These are phyloP conservation scores for Acipenser transmontanus DNA, from an alignment of 2,797 vertebrate genomes.

Conservation along the genomic window DNA sequence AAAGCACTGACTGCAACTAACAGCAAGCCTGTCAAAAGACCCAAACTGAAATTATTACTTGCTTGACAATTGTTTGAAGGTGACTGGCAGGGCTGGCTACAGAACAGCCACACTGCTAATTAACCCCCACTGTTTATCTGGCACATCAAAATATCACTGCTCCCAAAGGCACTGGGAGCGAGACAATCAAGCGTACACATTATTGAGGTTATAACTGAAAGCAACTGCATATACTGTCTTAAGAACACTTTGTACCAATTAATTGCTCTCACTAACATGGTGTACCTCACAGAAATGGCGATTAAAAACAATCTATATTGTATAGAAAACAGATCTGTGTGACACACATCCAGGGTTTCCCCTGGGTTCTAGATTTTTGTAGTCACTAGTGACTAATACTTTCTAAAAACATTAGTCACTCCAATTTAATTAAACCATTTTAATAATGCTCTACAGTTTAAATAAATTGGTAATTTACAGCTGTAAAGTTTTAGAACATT, in stretches of 20 bases:
- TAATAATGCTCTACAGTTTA: too few relatives aligned
- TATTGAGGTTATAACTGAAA: not conserved
- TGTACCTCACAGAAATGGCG: not conserved
- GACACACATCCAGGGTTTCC: not conserved
- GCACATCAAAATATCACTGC: slow-evolving; percentile 7
- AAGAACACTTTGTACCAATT: not conserved
- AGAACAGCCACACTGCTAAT: slow-evolving; percentile 9
- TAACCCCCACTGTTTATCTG: slow-evolving; percentile 11
- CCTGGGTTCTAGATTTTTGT: too few relatives aligned
- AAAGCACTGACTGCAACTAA: too few relatives aligned
- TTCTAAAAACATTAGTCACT: too few relatives aligned
- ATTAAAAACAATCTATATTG: not conserved
- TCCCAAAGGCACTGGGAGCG: slow-evolving; percentile 7
- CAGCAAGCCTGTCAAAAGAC: too few relatives aligned
- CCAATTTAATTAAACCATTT: too few relatives aligned
- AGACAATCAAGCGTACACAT: slow-evolving; percentile 5
- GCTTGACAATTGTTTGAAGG: slow-evolving; percentile 6
- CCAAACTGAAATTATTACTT: not conserved
- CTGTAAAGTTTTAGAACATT: too few relatives aligned
- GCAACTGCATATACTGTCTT: not conserved
- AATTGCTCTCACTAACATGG: not conserved
- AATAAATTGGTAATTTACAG: too few relatives aligned
- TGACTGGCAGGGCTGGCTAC: slow-evolving; percentile 9
- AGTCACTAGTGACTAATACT: too few relatives aligned
- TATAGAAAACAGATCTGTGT: not conserved